Evolutionary conservation across 1,140 invertebrate species (phyloP).

Genomic region (Eciton burchellii): DNA sequence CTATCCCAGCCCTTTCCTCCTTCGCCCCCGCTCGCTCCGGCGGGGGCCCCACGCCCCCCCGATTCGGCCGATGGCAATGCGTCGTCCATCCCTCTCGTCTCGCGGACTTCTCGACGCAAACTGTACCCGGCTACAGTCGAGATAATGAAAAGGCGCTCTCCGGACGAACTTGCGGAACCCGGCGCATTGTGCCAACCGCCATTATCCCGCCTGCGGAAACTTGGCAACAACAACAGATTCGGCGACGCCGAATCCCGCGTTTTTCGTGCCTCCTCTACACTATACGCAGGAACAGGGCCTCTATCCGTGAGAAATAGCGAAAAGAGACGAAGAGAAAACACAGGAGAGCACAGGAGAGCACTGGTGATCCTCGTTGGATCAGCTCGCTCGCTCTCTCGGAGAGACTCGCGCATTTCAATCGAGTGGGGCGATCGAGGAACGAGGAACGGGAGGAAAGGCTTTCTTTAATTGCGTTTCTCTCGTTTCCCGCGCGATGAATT

Average conservation of each 20-base stretch:
- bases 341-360: neutral
- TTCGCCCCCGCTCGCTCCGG: neutral
- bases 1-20: conserved; percentile 7
- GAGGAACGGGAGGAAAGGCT: neutral
- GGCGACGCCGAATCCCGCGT: conserved; percentile 39
- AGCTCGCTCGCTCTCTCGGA: conserved; percentile 10
- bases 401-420: conserved; percentile 31
- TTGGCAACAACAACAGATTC: conserved; percentile 59
- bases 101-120: conserved; percentile 65
- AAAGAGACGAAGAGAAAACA: too few relatives aligned
- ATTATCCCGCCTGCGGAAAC: conserved; percentile 68
- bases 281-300: conserved; percentile 27
- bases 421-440: neutral
- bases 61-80: conserved; percentile 52
- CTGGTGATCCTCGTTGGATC: neutral
- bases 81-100: conserved; percentile 53
- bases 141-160: conserved; percentile 73
- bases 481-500: conserved; percentile 18
- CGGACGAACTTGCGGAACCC: conserved; percentile 71
- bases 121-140: conserved; percentile 66
- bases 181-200: conserved; percentile 68
- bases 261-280: conserved; percentile 34
- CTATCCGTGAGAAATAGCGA: neutral
- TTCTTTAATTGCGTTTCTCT: conserved; percentile 40
- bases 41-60: neutral